Conservation (phyloP, 2,888 invertebrate genomes). For the Ametastegia equiseti region DNA sequence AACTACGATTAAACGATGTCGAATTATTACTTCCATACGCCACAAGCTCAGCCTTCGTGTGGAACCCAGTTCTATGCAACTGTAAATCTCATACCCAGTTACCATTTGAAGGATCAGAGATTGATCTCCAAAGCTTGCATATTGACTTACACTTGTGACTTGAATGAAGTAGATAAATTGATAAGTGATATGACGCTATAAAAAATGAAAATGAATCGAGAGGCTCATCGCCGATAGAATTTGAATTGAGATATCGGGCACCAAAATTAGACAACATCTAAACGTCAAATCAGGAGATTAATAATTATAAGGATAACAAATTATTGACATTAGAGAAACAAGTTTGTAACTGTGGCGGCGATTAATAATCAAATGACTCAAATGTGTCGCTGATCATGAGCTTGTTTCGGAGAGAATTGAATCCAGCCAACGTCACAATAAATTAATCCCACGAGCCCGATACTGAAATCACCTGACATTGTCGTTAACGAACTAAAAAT, state of each 20-base stretch:
- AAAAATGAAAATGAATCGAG: too few species aligned
- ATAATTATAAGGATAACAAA: too few species aligned
- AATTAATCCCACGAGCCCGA: not conserved
- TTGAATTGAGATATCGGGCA: too few species aligned
- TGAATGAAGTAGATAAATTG: not conserved
- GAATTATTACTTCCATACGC: constrained; percentile 3
- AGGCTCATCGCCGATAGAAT: too few species aligned
- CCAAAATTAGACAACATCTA: too few species aligned
- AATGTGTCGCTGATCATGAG: too few species aligned
- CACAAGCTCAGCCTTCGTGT: constrained; percentile 6
- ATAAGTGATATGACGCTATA: too few species aligned
- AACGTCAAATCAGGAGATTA: too few species aligned
- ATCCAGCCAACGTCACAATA: not conserved
- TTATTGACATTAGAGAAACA: too few species aligned
- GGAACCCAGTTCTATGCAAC: not conserved
- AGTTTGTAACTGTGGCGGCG: too few species aligned
- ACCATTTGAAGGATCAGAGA: not conserved
- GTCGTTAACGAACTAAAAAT: not conserved
- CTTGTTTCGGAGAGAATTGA: not conserved
- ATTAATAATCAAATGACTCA: too few species aligned
- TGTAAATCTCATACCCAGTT: constrained; percentile 13
- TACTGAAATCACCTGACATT: not conserved
- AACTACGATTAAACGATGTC: not conserved
- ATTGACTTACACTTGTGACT: not conserved
- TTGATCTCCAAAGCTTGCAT: not conserved